Base-by-base conservation (phyloP, 2,888 invertebrate genomes). In the Xestia rhomboidea region DNA sequence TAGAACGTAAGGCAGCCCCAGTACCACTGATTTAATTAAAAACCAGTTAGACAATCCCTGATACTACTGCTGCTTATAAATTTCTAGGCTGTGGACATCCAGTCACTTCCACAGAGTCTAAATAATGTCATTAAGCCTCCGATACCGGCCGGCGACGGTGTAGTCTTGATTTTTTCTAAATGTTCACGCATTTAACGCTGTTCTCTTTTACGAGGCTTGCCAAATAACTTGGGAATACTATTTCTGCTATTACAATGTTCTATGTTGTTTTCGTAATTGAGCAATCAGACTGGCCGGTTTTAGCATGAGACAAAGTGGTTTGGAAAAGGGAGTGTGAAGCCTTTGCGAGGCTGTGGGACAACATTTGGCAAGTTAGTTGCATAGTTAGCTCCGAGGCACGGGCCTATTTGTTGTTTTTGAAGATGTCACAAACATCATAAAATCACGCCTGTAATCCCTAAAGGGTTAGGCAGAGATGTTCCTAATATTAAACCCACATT, bases 101-200 rank as follows among this genome's bases (percentile, higher is more conserved):
- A 70, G 27, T 18, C n/a, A 0, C 13, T 66, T 69, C 13, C 68
- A 21, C n/a, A 69, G 27, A 27, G 15, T 64, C 57, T 57, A 66
- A 69, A 66, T 77, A 70, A 77, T 70, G 41, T 27, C 49, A 66
- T 77, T 77, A 70, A 41, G 15, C 21, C 49, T 8, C 54, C 41
- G 30, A 77, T 70, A 60, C 21, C 41, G n/a, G n/a, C 38, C 46
- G n/a, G 24, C n/a, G 51, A 15, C 21, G n/a, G 1, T 41, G 27
- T 21, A 27, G 13, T 54, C 24, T 51, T 30, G 13, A 18, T 68
- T 78, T 57, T 72, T 73, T 77, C 27, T 72, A 38, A 72, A 62
- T 18, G 27, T 49, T 71, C 49, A 69, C 38, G 46, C 64, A 70
- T 57, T 77, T 78, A 66, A 15, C 24, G n/a, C 21, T 41, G 57